Conservation (phyloP, 1,140 invertebrate genomes). For the Zaprionus ornatus region DNA sequence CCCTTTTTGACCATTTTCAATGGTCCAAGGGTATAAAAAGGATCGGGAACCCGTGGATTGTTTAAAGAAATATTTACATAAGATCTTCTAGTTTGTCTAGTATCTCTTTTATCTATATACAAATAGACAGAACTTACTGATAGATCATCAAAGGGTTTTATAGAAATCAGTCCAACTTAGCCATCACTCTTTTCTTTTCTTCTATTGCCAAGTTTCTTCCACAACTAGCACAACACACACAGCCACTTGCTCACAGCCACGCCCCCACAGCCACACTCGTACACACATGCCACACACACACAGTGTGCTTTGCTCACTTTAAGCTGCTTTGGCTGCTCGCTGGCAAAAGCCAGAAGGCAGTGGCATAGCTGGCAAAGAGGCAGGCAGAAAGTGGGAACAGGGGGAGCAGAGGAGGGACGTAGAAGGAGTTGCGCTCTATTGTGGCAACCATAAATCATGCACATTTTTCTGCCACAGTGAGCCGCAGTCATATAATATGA, state of each 20-base stretch:
- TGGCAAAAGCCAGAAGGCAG: not conserved
- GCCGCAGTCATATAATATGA: slow-evolving; percentile 70
- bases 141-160: not conserved
- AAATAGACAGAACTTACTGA: not conserved
- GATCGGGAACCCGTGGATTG: no score
- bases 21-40: no score
- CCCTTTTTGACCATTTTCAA: no score
- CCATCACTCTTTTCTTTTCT: slow-evolving; percentile 38
- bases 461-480: slow-evolving; percentile 76
- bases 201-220: slow-evolving; percentile 53
- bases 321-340: slow-evolving; percentile 26
- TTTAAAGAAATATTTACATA: no score
- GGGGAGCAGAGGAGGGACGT: not conserved
- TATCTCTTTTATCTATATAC: no score
- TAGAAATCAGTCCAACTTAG: not conserved
- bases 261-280: not conserved
- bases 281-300: not conserved
- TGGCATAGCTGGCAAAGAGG: not conserved
- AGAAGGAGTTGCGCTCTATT: slow-evolving; percentile 10
- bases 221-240: no score
- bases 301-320: slow-evolving; percentile 18
- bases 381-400: not conserved
- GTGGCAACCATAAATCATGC: slow-evolving; percentile 74
- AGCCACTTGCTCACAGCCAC: not conserved
- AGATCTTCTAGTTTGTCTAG: no score